Percentiles rank a stretch among this genome's conserved stretches.
phyloP scores from a whole-genome alignment of 2,797 vertebrate species.

The Jordanella pulchra region DNA sequence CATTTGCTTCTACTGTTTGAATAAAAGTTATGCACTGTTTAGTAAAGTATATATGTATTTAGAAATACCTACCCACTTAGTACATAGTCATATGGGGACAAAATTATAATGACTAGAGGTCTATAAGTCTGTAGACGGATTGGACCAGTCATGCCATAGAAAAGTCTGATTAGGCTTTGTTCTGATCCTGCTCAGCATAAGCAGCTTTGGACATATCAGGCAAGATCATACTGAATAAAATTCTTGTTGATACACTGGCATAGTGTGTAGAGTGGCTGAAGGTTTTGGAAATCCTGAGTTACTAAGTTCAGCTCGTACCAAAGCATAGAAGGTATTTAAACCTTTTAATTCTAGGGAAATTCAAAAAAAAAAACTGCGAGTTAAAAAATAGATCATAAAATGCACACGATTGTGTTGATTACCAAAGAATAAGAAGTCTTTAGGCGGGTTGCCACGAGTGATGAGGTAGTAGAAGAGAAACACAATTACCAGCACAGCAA shows the following conservation, averaged over 20 bases:
- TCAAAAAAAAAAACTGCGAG: not conserved
- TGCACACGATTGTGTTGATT: conserved; percentile 42
- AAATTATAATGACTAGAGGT: conserved; percentile 19
- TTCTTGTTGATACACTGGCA: conserved; percentile 46
- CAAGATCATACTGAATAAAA: conserved; percentile 59
- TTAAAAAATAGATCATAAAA: conserved; percentile 49
- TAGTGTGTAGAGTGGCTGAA: conserved; percentile 13
- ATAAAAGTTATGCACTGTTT: no score
- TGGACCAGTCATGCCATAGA: conserved; percentile 46
- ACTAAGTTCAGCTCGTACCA: conserved; percentile 21
- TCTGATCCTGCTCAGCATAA: conserved; percentile 68
- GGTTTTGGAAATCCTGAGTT: conserved; percentile 41
- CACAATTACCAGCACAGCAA: conserved; percentile 74
- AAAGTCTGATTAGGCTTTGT: conserved; percentile 57
- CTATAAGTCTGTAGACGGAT: conserved; percentile 23
- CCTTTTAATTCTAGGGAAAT: conserved; percentile 5
- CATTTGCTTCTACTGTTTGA: not conserved
- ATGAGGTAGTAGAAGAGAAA: conserved; percentile 75
- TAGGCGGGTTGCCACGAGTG: conserved; percentile 74
- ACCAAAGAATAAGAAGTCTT: conserved; percentile 86
- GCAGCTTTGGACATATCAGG: conserved; percentile 64
- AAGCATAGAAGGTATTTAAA: conserved; percentile 35
- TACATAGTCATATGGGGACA: conserved; percentile 21
- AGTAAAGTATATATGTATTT: not conserved
- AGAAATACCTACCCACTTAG: conserved; percentile 14